These are phyloP conservation scores for Phoenicopterus ruber DNA, from an alignment of 2,113 vertebrate genomes.

Conservation along the genomic window DNA sequence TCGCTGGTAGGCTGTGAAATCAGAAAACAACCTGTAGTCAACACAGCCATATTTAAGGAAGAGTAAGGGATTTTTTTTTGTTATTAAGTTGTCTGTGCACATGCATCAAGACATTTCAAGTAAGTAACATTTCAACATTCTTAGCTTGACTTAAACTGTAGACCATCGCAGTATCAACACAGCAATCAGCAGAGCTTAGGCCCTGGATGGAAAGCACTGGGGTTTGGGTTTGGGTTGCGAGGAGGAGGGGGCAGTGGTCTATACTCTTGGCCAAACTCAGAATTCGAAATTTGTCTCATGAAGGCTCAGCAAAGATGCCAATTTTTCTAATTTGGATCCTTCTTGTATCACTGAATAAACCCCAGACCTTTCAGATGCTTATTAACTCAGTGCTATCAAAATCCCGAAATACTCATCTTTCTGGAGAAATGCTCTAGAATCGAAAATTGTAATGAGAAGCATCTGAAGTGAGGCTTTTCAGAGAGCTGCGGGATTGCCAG, in stretches of 20 bases:
- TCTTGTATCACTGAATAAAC: neutral
- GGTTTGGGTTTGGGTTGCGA: fast-evolving
- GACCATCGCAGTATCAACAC: neutral
- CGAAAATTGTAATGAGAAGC: neutral
- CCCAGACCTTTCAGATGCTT: neutral
- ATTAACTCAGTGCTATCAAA: neutral
- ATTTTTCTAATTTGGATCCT: neutral
- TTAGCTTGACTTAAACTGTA: neutral
- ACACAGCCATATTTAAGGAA: neutral
- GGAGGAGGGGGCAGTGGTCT: neutral
- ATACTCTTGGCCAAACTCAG: neutral
- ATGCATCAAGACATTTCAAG: neutral
- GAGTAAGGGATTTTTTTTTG: neutral
- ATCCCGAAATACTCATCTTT: fast-evolving
- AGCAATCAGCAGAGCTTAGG: neutral
- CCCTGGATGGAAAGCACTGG: neutral
- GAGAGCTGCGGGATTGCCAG: neutral
- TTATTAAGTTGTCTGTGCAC: neutral
- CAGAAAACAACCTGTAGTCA: neutral
- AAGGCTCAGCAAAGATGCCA: neutral
- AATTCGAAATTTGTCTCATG: neutral
- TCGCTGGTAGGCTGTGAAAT: neutral
- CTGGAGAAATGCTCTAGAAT: neutral
- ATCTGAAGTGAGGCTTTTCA: neutral
- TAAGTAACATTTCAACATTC: neutral